Conservation (phyloP, 2,888 invertebrate genomes). For the Opisthograptis luteolata region DNA sequence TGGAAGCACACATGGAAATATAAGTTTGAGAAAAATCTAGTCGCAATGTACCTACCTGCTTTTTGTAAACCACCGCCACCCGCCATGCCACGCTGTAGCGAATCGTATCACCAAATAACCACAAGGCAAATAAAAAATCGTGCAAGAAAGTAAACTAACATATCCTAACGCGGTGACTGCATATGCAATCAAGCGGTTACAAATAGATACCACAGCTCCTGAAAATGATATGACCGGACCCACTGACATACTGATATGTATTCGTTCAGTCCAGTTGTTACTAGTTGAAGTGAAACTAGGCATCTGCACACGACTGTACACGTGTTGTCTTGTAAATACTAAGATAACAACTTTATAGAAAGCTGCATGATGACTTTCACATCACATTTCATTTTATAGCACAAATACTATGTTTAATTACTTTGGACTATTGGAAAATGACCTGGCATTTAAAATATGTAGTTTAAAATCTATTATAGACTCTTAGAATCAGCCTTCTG, state of each 20-base stretch:
- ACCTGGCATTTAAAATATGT: no score
- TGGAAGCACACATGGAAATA: no score
- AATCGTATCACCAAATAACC: no score
- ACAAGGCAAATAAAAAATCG: no score
- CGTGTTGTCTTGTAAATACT: constrained; percentile 18
- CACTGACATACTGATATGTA: constrained; percentile 32
- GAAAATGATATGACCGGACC: constrained; percentile 30
- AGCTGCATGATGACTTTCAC: neutral
- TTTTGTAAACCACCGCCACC: no score
- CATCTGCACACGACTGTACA: constrained; percentile 20
- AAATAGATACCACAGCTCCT: constrained; percentile 18
- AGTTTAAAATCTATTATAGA: no score
- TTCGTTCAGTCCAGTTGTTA: constrained; percentile 29
- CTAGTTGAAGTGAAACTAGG: constrained; percentile 26
- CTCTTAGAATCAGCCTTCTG: no score
- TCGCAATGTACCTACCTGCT: no score
- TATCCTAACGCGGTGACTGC: neutral
- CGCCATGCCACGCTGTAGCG: no score
- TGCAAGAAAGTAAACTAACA: neutral
- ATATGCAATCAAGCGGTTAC: neutral
- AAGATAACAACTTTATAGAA: constrained; percentile 3
- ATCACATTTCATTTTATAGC: neutral
- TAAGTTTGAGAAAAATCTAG: no score
- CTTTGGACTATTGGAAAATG: no score
- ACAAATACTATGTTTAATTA: no score